A percentile compares a stretch with the other conserved stretches of the same genome.
These are phyloP conservation scores for Sialia sialis DNA, from an alignment of 2,113 vertebrate species.

Conservation along the genomic window DNA sequence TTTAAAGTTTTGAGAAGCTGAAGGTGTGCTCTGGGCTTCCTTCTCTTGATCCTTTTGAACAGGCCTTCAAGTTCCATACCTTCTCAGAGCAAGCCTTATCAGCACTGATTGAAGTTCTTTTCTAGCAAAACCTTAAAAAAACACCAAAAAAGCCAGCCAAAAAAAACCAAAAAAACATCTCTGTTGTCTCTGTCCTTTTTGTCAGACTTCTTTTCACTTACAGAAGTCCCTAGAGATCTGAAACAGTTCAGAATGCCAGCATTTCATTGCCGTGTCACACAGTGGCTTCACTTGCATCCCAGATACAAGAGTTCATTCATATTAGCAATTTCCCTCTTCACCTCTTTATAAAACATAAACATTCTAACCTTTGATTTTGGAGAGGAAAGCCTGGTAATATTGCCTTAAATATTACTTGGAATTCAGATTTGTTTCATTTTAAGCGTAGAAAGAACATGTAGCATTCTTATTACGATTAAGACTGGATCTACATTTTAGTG, in stretches of 20 bases:
- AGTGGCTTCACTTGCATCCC: not conserved
- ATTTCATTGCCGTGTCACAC: not conserved
- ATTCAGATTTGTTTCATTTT: not conserved
- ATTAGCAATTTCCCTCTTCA: not conserved
- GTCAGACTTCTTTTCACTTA: not conserved
- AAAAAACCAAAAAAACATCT: not conserved
- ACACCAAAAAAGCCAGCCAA: accelerated
- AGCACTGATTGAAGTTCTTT: not conserved
- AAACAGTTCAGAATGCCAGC: not conserved
- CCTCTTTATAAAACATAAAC: not conserved
- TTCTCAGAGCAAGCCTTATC: not conserved
- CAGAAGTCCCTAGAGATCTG: not conserved
- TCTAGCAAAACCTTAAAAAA: not conserved
- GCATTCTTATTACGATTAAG: not conserved
- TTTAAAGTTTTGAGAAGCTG: not conserved
- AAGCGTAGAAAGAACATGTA: not conserved
- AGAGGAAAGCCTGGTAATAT: not conserved
- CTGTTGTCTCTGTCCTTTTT: not conserved
- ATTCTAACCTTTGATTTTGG: not conserved
- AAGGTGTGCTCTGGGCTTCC: not conserved
- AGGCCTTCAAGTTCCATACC: not conserved
- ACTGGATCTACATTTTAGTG: not conserved
- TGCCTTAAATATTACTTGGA: not conserved
- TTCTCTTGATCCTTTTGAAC: not conserved
- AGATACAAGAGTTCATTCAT: not conserved